These are phyloP conservation scores for Hirtodrosophila histrioides DNA, from an alignment of 2,888 invertebrate species.

Conservation along the genomic window DNA sequence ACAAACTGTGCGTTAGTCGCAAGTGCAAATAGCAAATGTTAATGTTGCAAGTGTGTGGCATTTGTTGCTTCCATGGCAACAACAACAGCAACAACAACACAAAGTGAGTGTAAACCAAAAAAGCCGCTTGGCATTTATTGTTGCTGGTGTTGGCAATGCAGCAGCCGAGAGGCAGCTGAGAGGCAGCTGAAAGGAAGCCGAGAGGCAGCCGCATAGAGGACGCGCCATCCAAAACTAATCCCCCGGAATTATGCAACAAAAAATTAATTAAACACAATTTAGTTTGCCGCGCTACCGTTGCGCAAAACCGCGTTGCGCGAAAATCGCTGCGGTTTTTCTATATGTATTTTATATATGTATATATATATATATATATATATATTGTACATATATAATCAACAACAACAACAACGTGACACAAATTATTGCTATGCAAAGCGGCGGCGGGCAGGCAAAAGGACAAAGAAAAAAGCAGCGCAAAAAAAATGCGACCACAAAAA, in stretches of 20 bases:
- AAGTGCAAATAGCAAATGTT: constrained; percentile 16
- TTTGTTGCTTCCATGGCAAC: constrained; percentile 31
- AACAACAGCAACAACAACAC: constrained; percentile 17
- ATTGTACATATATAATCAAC: constrained; percentile 8
- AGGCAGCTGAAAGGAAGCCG: not conserved
- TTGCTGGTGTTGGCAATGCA: constrained; percentile 38
- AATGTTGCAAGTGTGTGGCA: constrained; percentile 56
- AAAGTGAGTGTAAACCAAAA: constrained; percentile 39
- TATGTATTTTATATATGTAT: constrained; percentile 28
- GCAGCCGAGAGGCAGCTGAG: constrained; percentile 29
- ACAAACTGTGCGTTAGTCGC: constrained; percentile 21
- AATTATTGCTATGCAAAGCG: constrained; percentile 75
- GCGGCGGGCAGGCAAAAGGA: constrained; percentile 30
- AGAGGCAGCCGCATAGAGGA: constrained; percentile 18
- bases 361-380: constrained; percentile 25
- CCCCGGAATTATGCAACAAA: constrained; percentile 74
- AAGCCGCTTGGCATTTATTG: constrained; percentile 59
- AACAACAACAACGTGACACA: constrained; percentile 44
- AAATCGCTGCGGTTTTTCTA: constrained; percentile 67
- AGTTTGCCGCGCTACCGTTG: constrained; percentile 60
- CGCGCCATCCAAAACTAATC: constrained; percentile 60
- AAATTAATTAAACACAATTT: constrained; percentile 77
- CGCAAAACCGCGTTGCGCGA: constrained; percentile 72
- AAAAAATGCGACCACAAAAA: constrained; percentile 37
- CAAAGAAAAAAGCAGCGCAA: constrained; percentile 36